These are phyloP conservation scores for Drosophila acutilabella DNA, from an alignment of 2,888 invertebrate species.

Conservation along the genomic window DNA sequence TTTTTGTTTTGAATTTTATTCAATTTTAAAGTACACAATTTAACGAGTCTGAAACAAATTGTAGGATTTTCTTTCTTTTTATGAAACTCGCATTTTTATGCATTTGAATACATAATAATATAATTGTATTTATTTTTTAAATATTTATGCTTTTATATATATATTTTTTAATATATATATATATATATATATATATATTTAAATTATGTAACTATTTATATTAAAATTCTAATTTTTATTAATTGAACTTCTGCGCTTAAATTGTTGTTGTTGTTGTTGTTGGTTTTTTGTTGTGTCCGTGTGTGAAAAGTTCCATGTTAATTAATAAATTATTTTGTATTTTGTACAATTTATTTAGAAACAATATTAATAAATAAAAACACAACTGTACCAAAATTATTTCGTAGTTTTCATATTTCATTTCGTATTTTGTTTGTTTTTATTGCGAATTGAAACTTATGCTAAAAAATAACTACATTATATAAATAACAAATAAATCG, in stretches of 20 bases:
- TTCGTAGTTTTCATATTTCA: slow-evolving; percentile 28
- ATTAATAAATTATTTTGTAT: slow-evolving; percentile 19
- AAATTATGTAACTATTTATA: slow-evolving; percentile 69
- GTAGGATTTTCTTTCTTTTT: slow-evolving; percentile 15
- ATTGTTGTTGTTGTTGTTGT: slow-evolving; percentile 40
- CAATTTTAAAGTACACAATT: slow-evolving; percentile 78
- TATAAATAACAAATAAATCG: slow-evolving; percentile 68
- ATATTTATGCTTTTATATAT: slow-evolving; percentile 37
- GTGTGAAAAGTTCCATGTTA: slow-evolving; percentile 21
- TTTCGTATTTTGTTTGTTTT: slow-evolving; percentile 10
- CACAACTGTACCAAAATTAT: slow-evolving; percentile 46
- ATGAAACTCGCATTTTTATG: slow-evolving; percentile 57
- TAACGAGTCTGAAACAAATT: slow-evolving; percentile 62
- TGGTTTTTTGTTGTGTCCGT: slow-evolving; percentile 19
- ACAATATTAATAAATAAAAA: slow-evolving; percentile 28
- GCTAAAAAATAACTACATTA: slow-evolving; percentile 41
- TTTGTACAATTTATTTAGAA: slow-evolving; percentile 42
- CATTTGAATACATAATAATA: slow-evolving; percentile 38
- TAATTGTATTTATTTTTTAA: slow-evolving; percentile 29
- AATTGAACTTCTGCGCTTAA: slow-evolving; percentile 82
- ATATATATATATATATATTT: slow-evolving; percentile 57
- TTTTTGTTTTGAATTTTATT: slow-evolving; percentile 68
- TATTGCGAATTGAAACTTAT: slow-evolving; percentile 69
- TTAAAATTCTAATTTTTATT: slow-evolving; percentile 80
- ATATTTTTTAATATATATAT: slow-evolving; percentile 50